Evolutionary conservation across 2,888 invertebrate genomes (phyloP), one percentile per base, ranked within the genome.

Genomic region (Andrena hattorfiana): DNA sequence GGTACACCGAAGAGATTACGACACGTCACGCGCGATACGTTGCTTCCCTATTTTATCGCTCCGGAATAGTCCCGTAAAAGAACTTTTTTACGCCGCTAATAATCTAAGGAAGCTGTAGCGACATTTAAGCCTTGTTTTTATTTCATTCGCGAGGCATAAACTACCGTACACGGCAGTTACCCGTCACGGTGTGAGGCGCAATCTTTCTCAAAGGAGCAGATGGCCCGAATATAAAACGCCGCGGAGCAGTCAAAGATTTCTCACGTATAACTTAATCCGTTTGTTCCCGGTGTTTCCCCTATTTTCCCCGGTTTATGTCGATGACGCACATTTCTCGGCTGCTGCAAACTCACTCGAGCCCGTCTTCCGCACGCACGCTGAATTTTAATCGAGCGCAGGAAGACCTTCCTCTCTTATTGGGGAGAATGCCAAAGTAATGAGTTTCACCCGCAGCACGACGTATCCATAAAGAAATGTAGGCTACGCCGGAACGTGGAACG

Each of bases 381-480:
- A 89, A 90, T 90, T 90, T 89, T 85, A 87, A 89, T 90, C 86
- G 83, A 69, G 64, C 68, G 20, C 77, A 59, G 72, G 42, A 83
- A 63, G 70, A 75, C 72, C 74, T 75, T 56, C 56, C 32, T 42
- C 85, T 70, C 81, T 78, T 87, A 87, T 87, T 83, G 77, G 83
- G 74, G 80, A 72, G 86, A 88, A 87, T 77, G 87, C 77, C 81
- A 66, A 83, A 85, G 87, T 86, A 86, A 88, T 87, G 88, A 88
- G 85, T 81, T 88, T 60, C 79, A 71, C 77, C 80, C 77, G 73
- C 83, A 60, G 80, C 74, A 75, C 69, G 80, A 56, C 79, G 68
- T 81, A 83, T 79, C 82, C 84, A 82, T 79, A 81, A 76, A 75
- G 85, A 85, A 88, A 84, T 84, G 83, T 80, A 78, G 80, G 74